Evolutionary conservation across 2,888 invertebrate genomes (phyloP), one percentile per base, ranked within the genome.

Genomic region (Agriotes lineatus): DNA sequence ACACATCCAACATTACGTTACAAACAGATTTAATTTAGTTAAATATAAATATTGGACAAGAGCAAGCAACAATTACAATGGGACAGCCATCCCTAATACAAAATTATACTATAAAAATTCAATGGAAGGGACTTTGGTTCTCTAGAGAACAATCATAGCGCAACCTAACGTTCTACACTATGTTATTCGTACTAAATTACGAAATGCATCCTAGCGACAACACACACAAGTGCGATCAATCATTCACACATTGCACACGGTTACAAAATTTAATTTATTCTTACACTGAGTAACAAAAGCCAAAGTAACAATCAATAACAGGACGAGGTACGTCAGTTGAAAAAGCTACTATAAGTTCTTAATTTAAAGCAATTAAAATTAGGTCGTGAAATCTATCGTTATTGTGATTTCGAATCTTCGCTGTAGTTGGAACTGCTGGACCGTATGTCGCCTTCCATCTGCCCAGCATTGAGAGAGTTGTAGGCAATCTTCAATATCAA

Each of bases 401-500:
- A 74, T 72, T 73, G 75, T 19, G 75, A 75, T 71, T 82, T 82
- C 0, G 82, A 81, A 60, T 82, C 83, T 69, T 81, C 82, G 69
- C 83, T 83, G 73, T 79, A 81, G 66, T 83, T 81, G 57, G 83
- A 83, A 69, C 82, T 83, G 73, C 83, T 83, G n/a, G 83, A 83
- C 70, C 95, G 87, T 72, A 95, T 93, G 82, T 95, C 95, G 30
- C 94, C 93, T 76, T 94, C 93, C 93, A 95, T 93, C 91, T 95
- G 86, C 25, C 85, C 85, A 9, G 83, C 81, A 68, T 81, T 83
- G 45, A 85, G 65, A 1, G 84, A 82, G 60, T 83, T 92, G 79
- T 91, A 90, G 2, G 91, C 96, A 76, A 98, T 94, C 85, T 93
- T 94, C 74, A 97, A 86, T 78, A 99, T 97, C 81, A 97, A 90